These are phyloP conservation scores for Arvicanthis niloticus DNA, from an alignment of 2,113 vertebrate genomes.

Conservation along the genomic window DNA sequence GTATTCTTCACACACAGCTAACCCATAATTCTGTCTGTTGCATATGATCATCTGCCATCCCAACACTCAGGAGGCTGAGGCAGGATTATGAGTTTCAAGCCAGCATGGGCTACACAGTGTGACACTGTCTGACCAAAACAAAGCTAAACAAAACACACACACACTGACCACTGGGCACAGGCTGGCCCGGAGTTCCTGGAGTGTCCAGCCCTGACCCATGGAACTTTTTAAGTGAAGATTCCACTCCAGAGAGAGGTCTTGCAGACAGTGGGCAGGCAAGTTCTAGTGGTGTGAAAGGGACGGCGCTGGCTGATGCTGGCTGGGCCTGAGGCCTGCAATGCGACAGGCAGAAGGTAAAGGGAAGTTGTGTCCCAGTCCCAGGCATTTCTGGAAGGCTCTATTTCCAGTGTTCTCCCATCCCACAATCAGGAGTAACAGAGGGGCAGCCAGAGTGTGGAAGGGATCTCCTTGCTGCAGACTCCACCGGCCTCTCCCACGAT, in stretches of 20 bases:
- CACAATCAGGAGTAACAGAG: not conserved
- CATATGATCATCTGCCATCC: not conserved
- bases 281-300: fast-evolving
- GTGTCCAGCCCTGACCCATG: not conserved
- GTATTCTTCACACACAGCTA: not conserved
- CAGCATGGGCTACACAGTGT: not conserved
- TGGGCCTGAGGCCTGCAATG: not conserved
- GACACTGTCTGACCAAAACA: not conserved
- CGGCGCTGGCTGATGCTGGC: fast-evolving
- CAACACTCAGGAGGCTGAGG: not conserved
- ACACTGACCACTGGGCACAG: not conserved
- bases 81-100: not conserved
- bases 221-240: too few species aligned
- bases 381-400: not conserved
- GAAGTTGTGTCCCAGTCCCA: too few species aligned
- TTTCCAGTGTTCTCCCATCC: not conserved
- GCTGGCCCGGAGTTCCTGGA: not conserved
- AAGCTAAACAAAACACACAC: not conserved
- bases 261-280: not conserved
- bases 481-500: slow-evolving; percentile 52
- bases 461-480: not conserved
- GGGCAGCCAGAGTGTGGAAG: not conserved
- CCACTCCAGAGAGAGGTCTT: too few species aligned
- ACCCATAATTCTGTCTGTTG: not conserved
- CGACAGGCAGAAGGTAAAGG: not conserved